Evolutionary conservation across 2,797 vertebrate species (phyloP).

Genomic region (Ibycter americanus): DNA sequence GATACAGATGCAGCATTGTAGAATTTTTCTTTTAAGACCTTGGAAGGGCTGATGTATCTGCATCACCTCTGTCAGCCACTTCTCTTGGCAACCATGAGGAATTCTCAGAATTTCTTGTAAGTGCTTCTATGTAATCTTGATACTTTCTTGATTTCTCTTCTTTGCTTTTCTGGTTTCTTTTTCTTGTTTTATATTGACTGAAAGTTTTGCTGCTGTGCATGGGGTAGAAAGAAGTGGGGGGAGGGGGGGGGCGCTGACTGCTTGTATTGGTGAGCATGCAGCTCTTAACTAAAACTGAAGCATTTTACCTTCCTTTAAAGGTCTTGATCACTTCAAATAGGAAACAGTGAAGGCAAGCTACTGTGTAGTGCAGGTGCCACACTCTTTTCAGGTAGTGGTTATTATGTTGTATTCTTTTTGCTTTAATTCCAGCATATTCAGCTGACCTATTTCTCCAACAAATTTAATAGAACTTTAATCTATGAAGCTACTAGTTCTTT

Average conservation of each 20-base stretch:
- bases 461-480: background rate
- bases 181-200: background rate
- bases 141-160: background rate
- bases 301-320: background rate
- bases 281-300: background rate
- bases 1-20: constrained; percentile 69
- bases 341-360: background rate
- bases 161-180: background rate
- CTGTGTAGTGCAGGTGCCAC: background rate
- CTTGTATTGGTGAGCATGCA: background rate
- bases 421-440: background rate
- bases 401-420: background rate
- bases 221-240: background rate
- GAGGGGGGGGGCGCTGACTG: background rate
- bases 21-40: constrained; percentile 49
- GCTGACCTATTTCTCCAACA: constrained; percentile 19
- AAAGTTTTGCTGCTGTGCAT: background rate
- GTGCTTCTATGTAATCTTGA: background rate
- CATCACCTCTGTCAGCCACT: background rate
- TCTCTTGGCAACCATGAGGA: background rate
- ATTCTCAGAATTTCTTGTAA: background rate
- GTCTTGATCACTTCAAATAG: background rate
- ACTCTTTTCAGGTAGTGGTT: background rate
- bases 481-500: background rate
- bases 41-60: background rate